Percentiles rank a stretch among this genome's conserved stretches.
phyloP scores from a whole-genome alignment of 2,797 vertebrate genomes.

The Mormyrus proboscirostris region DNA sequence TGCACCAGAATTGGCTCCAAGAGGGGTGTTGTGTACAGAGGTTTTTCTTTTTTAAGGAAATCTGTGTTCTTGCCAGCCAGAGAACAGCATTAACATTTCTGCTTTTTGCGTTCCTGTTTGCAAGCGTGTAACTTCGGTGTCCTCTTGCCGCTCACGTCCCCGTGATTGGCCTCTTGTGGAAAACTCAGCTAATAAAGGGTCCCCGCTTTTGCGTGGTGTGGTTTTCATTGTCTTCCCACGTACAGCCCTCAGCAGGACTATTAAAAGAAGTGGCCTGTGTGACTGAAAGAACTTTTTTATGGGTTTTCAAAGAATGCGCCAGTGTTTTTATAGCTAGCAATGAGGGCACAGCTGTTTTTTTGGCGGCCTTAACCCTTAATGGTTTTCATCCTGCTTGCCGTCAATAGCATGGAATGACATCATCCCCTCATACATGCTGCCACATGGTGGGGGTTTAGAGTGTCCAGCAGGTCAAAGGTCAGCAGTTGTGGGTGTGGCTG shows the following conservation, averaged over 20 bases:
- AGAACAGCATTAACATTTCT: neutral
- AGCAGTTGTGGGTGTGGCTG: neutral
- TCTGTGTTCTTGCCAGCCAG: neutral
- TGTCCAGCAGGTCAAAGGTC: neutral
- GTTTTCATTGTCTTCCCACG: neutral
- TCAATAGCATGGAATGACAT: neutral
- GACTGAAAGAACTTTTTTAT: neutral
- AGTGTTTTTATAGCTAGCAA: constrained; percentile 38
- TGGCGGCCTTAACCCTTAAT: neutral
- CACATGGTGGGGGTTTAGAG: neutral
- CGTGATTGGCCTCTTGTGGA: neutral
- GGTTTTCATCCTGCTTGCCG: neutral
- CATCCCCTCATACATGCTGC: neutral
- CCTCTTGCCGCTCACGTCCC: neutral
- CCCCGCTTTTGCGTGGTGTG: neutral
- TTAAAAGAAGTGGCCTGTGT: neutral
- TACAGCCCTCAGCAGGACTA: neutral
- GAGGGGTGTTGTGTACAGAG: neutral
- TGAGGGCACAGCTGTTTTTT: neutral
- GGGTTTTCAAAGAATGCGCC: neutral
- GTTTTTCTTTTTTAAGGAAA: neutral
- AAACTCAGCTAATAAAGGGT: neutral
- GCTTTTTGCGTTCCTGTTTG: neutral
- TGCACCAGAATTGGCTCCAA: neutral
- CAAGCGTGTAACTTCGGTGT: neutral